These are phyloP conservation scores for Rambutsinella grinnellia DNA, from an alignment of 2,888 invertebrate genomes.

Conservation along the genomic window DNA sequence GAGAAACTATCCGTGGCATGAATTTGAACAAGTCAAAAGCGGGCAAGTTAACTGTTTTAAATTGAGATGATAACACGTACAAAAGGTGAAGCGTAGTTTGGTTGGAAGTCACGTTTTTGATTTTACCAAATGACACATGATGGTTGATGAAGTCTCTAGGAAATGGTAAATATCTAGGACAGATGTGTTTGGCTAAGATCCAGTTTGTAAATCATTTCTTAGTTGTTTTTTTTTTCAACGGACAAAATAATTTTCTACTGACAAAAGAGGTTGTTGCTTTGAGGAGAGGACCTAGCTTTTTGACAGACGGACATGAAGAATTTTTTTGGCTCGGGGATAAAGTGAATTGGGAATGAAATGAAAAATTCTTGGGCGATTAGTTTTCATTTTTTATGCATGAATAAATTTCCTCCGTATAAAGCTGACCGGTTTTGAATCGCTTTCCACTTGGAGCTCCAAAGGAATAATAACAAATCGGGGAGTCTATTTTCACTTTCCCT, in stretches of 20 bases:
- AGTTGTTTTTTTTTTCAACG: conserved; percentile 58
- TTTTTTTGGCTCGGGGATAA: background rate
- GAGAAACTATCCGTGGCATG: background rate
- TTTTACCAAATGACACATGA: background rate
- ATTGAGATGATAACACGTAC: background rate
- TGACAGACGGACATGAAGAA: conserved; percentile 1
- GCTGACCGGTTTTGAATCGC: conserved; percentile 43
- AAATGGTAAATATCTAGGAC: background rate
- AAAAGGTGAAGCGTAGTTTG: background rate
- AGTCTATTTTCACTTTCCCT: too few relatives aligned
- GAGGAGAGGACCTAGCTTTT: conserved; percentile 70
- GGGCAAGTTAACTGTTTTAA: background rate
- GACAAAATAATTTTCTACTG: conserved; percentile 67
- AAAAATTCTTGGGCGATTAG: conserved; percentile 48
- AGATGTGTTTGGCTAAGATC: conserved; percentile 29
- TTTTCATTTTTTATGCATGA: conserved; percentile 47
- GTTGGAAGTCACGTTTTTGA: background rate
- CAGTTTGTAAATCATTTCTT: conserved; percentile 39
- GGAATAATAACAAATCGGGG: too few relatives aligned
- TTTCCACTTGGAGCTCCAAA: too few relatives aligned
- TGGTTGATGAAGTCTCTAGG: background rate
- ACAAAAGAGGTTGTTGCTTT: conserved; percentile 87
- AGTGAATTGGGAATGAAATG: conserved; percentile 16
- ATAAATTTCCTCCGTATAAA: conserved; percentile 1
- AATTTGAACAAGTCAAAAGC: background rate